phyloP scores from a whole-genome alignment of 2,113 vertebrate species.

The Microcebus tavaratra region DNA sequence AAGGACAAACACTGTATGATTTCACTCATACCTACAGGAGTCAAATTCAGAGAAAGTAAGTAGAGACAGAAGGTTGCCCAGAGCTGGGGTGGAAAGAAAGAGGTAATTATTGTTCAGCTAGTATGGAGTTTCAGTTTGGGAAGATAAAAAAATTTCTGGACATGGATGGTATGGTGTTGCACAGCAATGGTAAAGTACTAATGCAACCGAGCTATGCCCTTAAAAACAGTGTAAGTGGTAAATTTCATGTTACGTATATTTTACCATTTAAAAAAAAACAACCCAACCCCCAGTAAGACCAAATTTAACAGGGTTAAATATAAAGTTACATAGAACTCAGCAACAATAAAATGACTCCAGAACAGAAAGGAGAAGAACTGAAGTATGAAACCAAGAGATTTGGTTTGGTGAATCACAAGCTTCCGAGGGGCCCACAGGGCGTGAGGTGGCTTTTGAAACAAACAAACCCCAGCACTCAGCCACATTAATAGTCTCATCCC shows the following conservation, averaged over 20 bases:
- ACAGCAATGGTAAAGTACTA: neutral
- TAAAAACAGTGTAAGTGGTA: neutral
- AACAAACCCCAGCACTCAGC: neutral
- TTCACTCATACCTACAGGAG: neutral
- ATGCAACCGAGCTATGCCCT: neutral
- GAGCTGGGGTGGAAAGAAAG: neutral
- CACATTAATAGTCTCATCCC: neutral
- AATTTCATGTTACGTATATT: neutral
- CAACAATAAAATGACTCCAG: neutral
- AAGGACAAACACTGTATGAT: neutral
- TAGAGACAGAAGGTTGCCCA: neutral
- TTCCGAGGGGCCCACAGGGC: neutral
- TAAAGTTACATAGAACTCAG: neutral
- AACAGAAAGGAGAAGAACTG: neutral
- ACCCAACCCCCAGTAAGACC: neutral
- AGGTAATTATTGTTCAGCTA: neutral
- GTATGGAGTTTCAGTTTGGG: neutral
- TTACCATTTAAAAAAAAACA: neutral
- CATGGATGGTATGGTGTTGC: neutral
- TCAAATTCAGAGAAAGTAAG: neutral
- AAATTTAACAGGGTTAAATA: conserved; percentile 13
- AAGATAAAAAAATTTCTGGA: neutral
- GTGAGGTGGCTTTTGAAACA: neutral
- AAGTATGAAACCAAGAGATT: neutral
- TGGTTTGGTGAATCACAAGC: neutral